Base-by-base conservation (phyloP, 2,888 invertebrate genomes). In the Rotaria magnacalcarata region DNA sequence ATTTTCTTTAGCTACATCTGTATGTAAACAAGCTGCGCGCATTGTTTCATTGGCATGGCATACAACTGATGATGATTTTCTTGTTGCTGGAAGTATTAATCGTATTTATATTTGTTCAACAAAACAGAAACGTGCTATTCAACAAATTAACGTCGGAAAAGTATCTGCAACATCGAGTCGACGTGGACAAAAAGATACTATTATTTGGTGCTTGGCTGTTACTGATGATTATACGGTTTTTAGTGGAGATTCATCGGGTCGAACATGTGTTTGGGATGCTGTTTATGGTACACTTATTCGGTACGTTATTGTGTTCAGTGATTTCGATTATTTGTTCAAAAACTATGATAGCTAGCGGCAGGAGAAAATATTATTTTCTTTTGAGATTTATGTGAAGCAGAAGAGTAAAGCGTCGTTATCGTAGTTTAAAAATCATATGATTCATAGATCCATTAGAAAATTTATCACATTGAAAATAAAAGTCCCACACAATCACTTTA, bases 261-360 rank as follows among this genome's bases (percentile, higher is more conserved):
- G 75, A 24, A 80, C 75, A 80, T 80, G 75, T 80, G 75, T 80
- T 24, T 80, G 75, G 75, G 75, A 80, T 80, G 75, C 75, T 24
- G 75, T 80, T 21, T 80, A 80, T 80, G 75, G 75, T 2, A 80
- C 75, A 24, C 47, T 80, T n/a, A 80, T 80, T 47, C 75, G 75
- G 75, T 80, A 47, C 3, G 75, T 80, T 21, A 47, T 24, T 11
- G 19, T 8, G 3, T 16, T 52, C 16, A 16, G 11, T 52, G 11
- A 52, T 52, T 52, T 52, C 4, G 52, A 8, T 52, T 52, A 4
- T 4, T 52, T 3, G 14, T 52, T 52, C 16, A 52, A 3, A 52
- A 16, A 14, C 11, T 52, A 52, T 52, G 14, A 52, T 52, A 11
- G 52, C 16, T 1, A 16, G 0, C 8, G 52, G 50, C 50, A 50